A percentile compares a stretch with the other conserved stretches of the same genome.
Evolutionary conservation across 1,140 invertebrate genomes (phyloP).

Genomic region (Aradophagus sp.): DNA sequence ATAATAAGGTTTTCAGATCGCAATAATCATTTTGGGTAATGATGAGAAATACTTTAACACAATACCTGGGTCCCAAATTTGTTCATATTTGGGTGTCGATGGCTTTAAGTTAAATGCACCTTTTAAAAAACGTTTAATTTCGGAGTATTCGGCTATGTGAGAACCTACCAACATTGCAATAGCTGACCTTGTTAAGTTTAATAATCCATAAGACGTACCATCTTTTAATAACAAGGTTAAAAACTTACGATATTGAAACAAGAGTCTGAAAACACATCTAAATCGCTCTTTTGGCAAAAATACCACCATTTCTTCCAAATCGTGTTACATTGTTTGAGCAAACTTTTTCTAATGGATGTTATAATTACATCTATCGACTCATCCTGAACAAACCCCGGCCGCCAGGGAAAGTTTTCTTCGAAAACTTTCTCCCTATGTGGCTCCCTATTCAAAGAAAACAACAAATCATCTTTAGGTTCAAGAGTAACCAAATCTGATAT

Average conservation of each 20-base stretch:
- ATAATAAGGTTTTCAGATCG: too few relatives aligned
- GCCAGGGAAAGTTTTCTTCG: conserved; percentile 5
- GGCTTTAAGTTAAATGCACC: too few relatives aligned
- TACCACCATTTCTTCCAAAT: too few relatives aligned
- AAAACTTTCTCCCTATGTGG: not conserved
- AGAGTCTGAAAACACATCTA: not conserved
- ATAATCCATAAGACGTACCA: not conserved
- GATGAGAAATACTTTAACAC: too few relatives aligned
- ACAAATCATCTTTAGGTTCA: conserved; percentile 2
- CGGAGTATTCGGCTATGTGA: not conserved
- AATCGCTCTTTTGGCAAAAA: too few relatives aligned
- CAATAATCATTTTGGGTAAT: too few relatives aligned
- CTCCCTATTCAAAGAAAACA: conserved; percentile 7
- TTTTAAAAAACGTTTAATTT: not conserved
- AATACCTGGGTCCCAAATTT: too few relatives aligned
- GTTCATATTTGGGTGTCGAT: too few relatives aligned
- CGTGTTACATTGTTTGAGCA: too few relatives aligned
- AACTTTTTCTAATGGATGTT: too few relatives aligned
- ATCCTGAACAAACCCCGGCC: conserved; percentile 1
- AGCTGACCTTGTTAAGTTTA: conserved; percentile 2
- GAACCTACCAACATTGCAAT: not conserved
- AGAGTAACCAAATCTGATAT: not conserved
- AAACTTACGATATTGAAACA: not conserved
- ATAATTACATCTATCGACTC: too few relatives aligned
- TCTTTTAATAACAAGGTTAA: not conserved